These are phyloP conservation scores for Stichodactyla helianthus DNA, from an alignment of 64 coral and sea anemone species.

Conservation along the genomic window DNA sequence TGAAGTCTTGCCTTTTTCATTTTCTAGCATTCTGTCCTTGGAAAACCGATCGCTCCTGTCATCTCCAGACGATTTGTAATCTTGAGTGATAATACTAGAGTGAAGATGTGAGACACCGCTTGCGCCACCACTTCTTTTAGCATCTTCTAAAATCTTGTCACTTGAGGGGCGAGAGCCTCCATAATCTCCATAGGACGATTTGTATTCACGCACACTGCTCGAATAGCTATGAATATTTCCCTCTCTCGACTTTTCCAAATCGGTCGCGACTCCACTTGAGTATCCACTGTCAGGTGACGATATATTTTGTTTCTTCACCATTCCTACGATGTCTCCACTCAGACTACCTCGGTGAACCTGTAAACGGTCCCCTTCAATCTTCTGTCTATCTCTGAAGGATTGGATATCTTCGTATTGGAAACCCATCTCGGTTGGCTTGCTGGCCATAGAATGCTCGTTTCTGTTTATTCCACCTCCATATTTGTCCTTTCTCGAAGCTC, in stretches of 20 bases:
- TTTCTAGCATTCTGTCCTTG: not conserved
- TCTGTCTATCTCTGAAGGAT: not conserved
- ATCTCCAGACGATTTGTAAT: not conserved
- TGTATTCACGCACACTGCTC: not conserved
- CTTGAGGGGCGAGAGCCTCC: not conserved
- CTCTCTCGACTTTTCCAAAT: not conserved
- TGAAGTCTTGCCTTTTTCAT: not conserved
- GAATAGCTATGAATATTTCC: not conserved
- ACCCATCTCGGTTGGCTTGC: not conserved
- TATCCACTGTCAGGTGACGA: not conserved
- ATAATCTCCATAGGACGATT: not conserved
- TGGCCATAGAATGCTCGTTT: not conserved
- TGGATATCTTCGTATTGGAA: constrained; percentile 18
- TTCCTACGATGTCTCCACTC: not conserved
- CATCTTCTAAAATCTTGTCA: not conserved
- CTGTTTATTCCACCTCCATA: not conserved
- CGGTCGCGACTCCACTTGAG: not conserved
- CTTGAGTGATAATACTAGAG: not conserved
- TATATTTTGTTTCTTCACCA: not conserved
- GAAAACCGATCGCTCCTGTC: not conserved
- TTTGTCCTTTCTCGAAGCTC: not conserved
- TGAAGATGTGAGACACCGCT: not conserved
- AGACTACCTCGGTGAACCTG: not conserved
- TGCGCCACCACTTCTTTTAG: not conserved
- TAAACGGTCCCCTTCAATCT: constrained; percentile 2